A percentile compares a stretch with the other conserved stretches of the same genome.
These are phyloP conservation scores for Falcunculus frontatus DNA, from an alignment of 2,113 vertebrate species.

Conservation along the genomic window DNA sequence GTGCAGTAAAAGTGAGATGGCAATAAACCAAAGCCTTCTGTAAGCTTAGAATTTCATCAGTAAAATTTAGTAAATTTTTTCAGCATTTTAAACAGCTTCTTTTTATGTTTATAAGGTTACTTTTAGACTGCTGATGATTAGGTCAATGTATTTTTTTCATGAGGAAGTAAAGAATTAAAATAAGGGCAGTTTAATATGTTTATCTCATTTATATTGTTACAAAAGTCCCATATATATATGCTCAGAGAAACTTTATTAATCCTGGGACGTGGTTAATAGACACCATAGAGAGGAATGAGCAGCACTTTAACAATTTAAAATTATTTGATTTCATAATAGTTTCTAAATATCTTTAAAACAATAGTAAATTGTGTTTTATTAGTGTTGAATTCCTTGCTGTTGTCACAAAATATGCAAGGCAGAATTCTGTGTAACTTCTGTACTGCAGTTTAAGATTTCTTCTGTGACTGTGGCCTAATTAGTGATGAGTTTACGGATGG, in stretches of 20 bases:
- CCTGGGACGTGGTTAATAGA: neutral
- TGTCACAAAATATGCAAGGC: neutral
- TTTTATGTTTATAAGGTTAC: neutral
- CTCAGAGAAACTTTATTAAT: neutral
- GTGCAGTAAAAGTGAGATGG: neutral
- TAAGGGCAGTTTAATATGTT: neutral
- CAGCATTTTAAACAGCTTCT: neutral
- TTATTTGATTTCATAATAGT: neutral
- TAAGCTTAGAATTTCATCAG: neutral
- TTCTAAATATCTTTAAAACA: neutral
- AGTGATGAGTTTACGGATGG: neutral
- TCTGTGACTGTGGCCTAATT: neutral
- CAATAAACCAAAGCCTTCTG: neutral
- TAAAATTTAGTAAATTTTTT: neutral
- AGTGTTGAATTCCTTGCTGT: neutral
- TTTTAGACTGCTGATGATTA: neutral
- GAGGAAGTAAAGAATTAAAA: neutral
- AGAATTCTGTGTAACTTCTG: neutral
- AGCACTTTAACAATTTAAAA: neutral
- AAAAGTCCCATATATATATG: neutral
- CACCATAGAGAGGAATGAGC: fast-evolving
- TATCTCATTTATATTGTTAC: neutral
- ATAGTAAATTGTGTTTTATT: neutral
- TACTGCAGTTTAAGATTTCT: neutral
- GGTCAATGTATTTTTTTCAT: neutral